Evolutionary conservation across 2,888 invertebrate species (phyloP).

Genomic region (Polyommatus iphigenia): DNA sequence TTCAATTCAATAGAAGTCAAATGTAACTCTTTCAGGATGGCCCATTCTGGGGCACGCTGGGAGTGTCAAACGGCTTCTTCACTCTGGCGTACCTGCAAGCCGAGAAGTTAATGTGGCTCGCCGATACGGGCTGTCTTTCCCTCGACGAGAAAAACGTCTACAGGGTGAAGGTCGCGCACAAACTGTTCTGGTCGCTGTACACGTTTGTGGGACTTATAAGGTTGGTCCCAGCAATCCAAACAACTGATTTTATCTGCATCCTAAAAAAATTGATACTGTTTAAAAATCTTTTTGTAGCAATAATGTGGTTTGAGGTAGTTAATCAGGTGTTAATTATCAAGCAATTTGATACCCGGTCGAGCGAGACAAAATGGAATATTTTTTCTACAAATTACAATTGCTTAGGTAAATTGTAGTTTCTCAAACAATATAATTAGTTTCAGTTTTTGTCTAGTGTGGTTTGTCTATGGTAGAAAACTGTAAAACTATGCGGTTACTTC

Average conservation of each 20-base stretch:
- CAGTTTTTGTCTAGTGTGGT: no score
- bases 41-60: constrained; percentile 74
- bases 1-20: no score
- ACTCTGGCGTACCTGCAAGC: constrained; percentile 89
- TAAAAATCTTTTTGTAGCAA: no score
- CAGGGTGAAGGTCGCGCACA: constrained; percentile 84
- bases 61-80: constrained; percentile 85
- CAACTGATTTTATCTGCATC: no score
- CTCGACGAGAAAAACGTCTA: constrained; percentile 78
- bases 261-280: no score
- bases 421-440: no score
- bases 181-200: constrained; percentile 87
- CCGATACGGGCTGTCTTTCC: constrained; percentile 83
- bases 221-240: constrained; percentile 56
- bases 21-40: constrained; percentile 56
- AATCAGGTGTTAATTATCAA: no score
- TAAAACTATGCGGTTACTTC: background rate
- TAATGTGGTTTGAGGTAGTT: no score
- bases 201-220: constrained; percentile 86
- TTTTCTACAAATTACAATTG: background rate
- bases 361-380: background rate
- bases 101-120: constrained; percentile 91
- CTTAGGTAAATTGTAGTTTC: background rate
- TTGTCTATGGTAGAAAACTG: background rate
- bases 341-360: background rate